A percentile compares a stretch with the other conserved stretches of the same genome.
Evolutionary conservation across 2,797 vertebrate genomes (phyloP).

Genomic region (Galagoides demidoff): DNA sequence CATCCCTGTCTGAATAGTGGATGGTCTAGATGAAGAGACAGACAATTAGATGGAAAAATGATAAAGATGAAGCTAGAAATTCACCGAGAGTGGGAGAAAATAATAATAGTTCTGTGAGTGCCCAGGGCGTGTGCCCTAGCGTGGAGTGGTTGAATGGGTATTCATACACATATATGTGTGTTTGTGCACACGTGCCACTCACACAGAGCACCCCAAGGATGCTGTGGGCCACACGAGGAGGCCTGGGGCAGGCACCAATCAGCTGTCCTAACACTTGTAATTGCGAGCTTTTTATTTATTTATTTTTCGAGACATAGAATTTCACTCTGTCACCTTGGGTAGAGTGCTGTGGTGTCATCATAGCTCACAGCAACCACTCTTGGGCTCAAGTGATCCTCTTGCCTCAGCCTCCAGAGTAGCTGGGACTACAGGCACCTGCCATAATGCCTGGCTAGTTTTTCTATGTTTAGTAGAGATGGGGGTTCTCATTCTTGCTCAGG

Average conservation of each 20-base stretch:
- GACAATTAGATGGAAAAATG: neutral
- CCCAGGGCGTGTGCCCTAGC: neutral
- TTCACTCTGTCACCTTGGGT: no score
- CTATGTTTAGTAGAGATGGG: no score
- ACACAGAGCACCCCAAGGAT: no score
- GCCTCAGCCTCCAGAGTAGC: no score
- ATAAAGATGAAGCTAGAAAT: neutral
- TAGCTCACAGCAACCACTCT: no score
- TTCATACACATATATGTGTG: neutral
- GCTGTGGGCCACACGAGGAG: neutral
- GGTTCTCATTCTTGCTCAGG: no score
- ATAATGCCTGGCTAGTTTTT: no score
- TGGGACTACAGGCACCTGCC: no score
- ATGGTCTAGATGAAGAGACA: neutral
- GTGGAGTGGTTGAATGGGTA: neutral
- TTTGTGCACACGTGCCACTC: neutral
- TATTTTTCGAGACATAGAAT: no score
- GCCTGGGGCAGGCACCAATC: neutral
- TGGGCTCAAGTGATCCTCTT: no score
- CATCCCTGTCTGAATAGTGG: neutral
- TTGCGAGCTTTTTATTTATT: no score
- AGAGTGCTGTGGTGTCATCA: no score
- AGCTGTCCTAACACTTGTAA: neutral
- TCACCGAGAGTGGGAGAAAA: neutral
- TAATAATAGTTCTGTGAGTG: neutral